A percentile compares a stretch with the other conserved stretches of the same genome.
phyloP scores from a whole-genome alignment of 1,140 invertebrate genomes.

The Lepidurus packardi region DNA sequence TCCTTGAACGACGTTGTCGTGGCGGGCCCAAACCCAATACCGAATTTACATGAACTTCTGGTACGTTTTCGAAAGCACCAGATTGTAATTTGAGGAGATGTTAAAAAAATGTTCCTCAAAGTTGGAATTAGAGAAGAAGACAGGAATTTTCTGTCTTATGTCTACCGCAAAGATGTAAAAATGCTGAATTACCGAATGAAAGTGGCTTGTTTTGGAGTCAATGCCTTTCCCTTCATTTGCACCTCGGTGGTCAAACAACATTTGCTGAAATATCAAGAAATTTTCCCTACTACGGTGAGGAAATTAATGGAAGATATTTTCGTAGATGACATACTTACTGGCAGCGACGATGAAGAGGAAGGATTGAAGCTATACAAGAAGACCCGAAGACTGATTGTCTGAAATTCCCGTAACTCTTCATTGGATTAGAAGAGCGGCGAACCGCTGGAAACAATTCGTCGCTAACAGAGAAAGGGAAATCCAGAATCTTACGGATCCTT shows the following conservation, averaged over 20 bases:
- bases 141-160: not conserved
- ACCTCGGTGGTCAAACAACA: not conserved
- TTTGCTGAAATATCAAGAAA: not conserved
- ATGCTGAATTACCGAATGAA: not conserved
- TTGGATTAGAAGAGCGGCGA: slow-evolving; percentile 41
- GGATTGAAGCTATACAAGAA: slow-evolving; percentile 23
- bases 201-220: not conserved
- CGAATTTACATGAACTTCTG: not conserved
- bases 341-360: slow-evolving; percentile 36
- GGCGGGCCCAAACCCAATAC: slow-evolving; percentile 13
- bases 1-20: slow-evolving; percentile 18
- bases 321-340: slow-evolving; percentile 47
- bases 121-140: slow-evolving; percentile 2
- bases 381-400: not conserved
- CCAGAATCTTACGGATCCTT: slow-evolving; percentile 34
- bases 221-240: not conserved
- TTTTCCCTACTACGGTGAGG: not conserved
- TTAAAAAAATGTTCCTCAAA: slow-evolving; percentile 16
- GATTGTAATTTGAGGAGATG: not conserved
- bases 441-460: slow-evolving; percentile 45
- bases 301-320: slow-evolving; percentile 39
- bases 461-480: slow-evolving; percentile 45
- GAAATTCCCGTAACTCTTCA: slow-evolving; percentile 38
- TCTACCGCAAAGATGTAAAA: not conserved
- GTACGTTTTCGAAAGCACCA: slow-evolving; percentile 6